Evolutionary conservation across 2,888 invertebrate species (phyloP), one percentile per base, ranked within the genome.

Genomic region (Pedicia rivosa): DNA sequence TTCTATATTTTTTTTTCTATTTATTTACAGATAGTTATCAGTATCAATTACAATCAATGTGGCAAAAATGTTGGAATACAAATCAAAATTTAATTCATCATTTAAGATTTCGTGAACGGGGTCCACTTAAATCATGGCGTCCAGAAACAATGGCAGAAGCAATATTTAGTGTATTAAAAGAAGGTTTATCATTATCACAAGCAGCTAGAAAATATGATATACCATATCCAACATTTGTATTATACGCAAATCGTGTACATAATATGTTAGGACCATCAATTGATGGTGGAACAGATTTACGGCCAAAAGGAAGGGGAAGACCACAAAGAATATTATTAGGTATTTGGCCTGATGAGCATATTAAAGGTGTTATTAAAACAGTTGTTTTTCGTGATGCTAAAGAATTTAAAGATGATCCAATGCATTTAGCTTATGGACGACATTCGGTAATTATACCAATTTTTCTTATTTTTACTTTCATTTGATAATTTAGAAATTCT

Each of bases 41-140:
- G 64, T 88, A 88, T 64, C 88, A 90, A 63, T 67, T 90, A 59
- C 90, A 90, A 63, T 86, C 84, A 40, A 84, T 88, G 79, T 90
- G 90, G 90, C 88, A 90, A 64, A 90, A 88, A 62, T 88, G 88
- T 63, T 90, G 88, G 88, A 88, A 83, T 63, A 87, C 86, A 47
- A 87, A 86, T 62, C 88, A 88, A 63, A 82, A 81, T 52, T 69
- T 88, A 53, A 84, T 88, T 48, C 88, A 88, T 65, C 86, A 88
- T 59, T 65, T 90, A 54, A 74, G 88, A 49, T 88, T 90, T 68
- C 78, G 90, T 33, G 90, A 90, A 63, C 74, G 90, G 40, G 90
- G 90, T 3, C 90, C 90, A 0, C 67, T 90, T 42, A 90, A 90
- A 60, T 88, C 88, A 38, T 90, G 90, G 90, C 69, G 88, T 36